Conservation (phyloP, 2,797 vertebrate species). For the Megalops cyprinoides region DNA sequence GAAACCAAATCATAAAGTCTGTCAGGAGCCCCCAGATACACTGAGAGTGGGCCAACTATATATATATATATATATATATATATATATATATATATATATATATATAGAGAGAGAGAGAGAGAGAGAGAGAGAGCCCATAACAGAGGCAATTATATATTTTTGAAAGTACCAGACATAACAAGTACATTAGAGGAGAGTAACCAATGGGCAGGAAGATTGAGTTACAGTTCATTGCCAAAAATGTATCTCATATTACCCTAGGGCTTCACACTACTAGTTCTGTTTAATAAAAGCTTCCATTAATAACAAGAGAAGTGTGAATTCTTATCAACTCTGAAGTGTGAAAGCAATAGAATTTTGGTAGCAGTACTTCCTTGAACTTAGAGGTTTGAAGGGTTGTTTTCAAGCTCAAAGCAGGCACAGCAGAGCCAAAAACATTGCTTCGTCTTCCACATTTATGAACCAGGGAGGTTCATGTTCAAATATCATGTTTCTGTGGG, state of each 20-base stretch:
- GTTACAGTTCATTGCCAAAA: constrained; percentile 1
- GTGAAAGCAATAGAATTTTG: background rate
- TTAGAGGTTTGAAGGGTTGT: background rate
- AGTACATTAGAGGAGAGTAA: background rate
- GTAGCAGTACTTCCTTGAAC: background rate
- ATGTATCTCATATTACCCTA: background rate
- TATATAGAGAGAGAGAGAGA: too few relatives aligned
- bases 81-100: too few relatives aligned
- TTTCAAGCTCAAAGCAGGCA: too few relatives aligned
- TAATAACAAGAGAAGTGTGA: constrained; percentile 2
- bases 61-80: too few relatives aligned
- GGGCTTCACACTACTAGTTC: background rate
- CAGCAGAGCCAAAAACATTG: background rate
- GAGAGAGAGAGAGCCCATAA: background rate
- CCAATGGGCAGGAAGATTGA: background rate
- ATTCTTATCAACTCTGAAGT: background rate
- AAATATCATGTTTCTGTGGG: background rate
- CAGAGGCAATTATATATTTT: background rate
- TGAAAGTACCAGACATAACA: background rate
- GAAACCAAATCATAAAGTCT: background rate
- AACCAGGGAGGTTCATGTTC: background rate
- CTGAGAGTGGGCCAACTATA: background rate
- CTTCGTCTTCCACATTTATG: background rate
- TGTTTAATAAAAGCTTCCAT: constrained; percentile 4
- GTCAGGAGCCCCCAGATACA: background rate